Evolutionary conservation across 30 jellyfish, hydroid and myxozoan genomes (phyloP), one percentile per base, ranked within the genome.

Genomic region (Aurelia aurita): DNA sequence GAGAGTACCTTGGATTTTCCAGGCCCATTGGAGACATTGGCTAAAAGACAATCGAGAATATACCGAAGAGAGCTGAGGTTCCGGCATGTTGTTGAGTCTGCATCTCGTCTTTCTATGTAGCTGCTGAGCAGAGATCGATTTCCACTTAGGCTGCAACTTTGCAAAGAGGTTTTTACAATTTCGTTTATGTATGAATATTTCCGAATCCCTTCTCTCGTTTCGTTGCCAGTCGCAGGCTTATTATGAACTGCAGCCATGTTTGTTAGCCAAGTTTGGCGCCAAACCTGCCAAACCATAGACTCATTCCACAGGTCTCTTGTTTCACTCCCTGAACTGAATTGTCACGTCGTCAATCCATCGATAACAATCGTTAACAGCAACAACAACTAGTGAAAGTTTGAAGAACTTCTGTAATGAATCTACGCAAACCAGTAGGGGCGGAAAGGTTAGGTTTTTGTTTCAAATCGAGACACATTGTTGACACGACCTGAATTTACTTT

Each of bases 21-120:
- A 75, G 22, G 31, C 51, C 14, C 63, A 58, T 22, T 49, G 51
- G 87, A 58, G 28, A 75, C 51, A 22, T 75, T 58, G 44, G 87
- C 87, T 22, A 75, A 58, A 22, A 75, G 51, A 32, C 87, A 75
- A 44, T 75, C 76, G 46, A 75, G 87, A 22, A 75, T 27, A 53
- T 75, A 75, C 31, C 87, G 87, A 26, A 75, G 76, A 75, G 87
- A 49, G 51, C 76, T 31, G 64, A 75, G 58, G 59, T 78, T 78
- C 44, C 59, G 14, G 54, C 68, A 78, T 9, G 64, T 75, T 75
- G 44, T 34, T 55, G 75, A 22, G 51, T 75, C 73, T 18, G 28
- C 87, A 49, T 75, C 51, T 15, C 44, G 34, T 55, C 43, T 31
- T 31, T 31, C 43, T 31, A 31, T 31, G 43, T 31, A 31, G 43